Conservation (phyloP, 2,888 invertebrate genomes). For the Lomographa bimaculata region DNA sequence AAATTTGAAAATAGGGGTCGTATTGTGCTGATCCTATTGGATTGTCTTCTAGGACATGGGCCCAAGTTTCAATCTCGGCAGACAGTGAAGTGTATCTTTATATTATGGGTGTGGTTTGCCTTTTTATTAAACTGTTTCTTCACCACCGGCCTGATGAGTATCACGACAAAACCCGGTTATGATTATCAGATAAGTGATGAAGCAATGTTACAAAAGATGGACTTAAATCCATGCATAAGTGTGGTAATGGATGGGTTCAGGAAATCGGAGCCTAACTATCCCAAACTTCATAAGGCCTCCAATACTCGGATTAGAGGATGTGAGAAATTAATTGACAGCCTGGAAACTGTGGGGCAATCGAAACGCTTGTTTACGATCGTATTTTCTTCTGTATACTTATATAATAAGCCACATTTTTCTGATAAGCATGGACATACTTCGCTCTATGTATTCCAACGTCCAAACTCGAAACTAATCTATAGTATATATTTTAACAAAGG, state of each 20-base stretch:
- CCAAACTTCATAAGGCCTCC: background rate
- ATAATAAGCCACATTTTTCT: slow-evolving; percentile 40
- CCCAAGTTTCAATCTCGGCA: slow-evolving; percentile 32
- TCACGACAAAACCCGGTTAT: slow-evolving; percentile 34
- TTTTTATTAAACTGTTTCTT: slow-evolving; percentile 40
- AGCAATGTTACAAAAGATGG: slow-evolving; percentile 31
- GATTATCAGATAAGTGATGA: slow-evolving; percentile 33
- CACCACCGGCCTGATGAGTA: slow-evolving; percentile 39
- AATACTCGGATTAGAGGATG: slow-evolving; percentile 26
- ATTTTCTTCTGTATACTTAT: slow-evolving; percentile 42
- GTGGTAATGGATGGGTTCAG: slow-evolving; percentile 31
- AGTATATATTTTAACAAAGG: slow-evolving; percentile 59
- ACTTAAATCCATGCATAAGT: slow-evolving; percentile 53
- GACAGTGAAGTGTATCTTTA: slow-evolving; percentile 36
- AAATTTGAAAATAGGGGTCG: slow-evolving; percentile 37
- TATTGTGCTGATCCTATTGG: slow-evolving; percentile 43
- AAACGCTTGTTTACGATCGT: slow-evolving; percentile 43
- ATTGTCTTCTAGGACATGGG: slow-evolving; percentile 44
- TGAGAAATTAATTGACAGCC: slow-evolving; percentile 36
- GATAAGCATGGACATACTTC: slow-evolving; percentile 39
- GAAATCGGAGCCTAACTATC: slow-evolving; percentile 14
- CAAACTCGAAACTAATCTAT: slow-evolving; percentile 49
- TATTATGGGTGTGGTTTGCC: slow-evolving; percentile 54
- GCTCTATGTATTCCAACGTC: slow-evolving; percentile 38
- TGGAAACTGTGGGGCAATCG: slow-evolving; percentile 43